Percentiles rank a stretch among this genome's conserved stretches.
Evolutionary conservation across 1,140 invertebrate species (phyloP).

Genomic region (Hypsibius dujardini): DNA sequence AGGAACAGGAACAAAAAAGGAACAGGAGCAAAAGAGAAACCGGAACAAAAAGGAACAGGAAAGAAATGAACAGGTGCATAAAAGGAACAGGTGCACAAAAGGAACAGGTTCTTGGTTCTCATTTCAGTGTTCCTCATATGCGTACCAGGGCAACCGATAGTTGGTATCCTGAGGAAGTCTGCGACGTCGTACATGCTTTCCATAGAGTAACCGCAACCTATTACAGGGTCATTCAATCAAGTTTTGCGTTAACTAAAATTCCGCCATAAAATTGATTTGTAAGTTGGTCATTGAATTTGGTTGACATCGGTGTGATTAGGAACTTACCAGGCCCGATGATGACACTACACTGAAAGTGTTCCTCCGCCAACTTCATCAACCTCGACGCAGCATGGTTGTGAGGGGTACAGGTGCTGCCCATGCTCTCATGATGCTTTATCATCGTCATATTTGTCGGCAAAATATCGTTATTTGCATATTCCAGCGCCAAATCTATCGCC

Average conservation of each 20-base stretch:
- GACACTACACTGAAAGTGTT: background rate
- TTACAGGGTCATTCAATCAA: background rate
- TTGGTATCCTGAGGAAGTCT: background rate
- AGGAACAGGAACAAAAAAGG: too few relatives aligned
- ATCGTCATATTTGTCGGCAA: background rate
- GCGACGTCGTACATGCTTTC: constrained; percentile 7
- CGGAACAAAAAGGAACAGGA: too few relatives aligned
- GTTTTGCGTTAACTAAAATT: background rate
- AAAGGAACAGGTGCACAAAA: too few relatives aligned
- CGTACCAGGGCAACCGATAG: background rate
- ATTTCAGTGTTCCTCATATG: too few relatives aligned
- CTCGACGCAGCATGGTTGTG: background rate
- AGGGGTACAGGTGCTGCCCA: background rate
- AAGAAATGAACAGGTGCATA: too few relatives aligned
- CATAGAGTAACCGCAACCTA: background rate
- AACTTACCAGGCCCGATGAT: constrained; percentile 12
- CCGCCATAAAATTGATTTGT: background rate
- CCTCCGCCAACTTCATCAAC: background rate
- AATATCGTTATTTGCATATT: background rate
- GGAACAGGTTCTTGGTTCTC: too few relatives aligned
- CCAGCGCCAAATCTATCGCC: background rate
- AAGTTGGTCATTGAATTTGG: background rate
- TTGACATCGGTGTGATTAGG: background rate
- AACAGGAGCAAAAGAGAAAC: too few relatives aligned
- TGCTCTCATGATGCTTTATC: background rate